These are phyloP conservation scores for Gallinago media DNA, from an alignment of 2,113 vertebrate genomes.

Conservation along the genomic window DNA sequence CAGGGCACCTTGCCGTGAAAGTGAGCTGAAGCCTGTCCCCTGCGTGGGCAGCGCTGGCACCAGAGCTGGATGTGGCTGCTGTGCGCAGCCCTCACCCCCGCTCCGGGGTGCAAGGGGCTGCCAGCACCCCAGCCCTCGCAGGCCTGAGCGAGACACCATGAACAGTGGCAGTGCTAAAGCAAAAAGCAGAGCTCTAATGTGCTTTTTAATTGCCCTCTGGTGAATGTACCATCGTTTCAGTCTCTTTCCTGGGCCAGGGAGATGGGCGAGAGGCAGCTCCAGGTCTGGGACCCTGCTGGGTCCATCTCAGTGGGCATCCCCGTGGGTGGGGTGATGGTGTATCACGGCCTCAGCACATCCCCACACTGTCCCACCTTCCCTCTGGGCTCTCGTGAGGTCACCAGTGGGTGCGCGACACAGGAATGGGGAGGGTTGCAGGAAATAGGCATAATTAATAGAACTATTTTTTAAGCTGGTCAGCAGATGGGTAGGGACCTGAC, in stretches of 20 bases:
- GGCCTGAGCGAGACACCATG: rapidly evolving
- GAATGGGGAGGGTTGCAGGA: background rate
- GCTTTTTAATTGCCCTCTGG: background rate
- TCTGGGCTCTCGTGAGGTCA: background rate
- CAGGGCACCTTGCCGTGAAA: background rate
- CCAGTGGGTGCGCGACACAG: rapidly evolving
- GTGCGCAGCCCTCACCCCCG: background rate
- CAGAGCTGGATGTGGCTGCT: background rate
- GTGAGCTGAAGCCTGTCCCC: background rate
- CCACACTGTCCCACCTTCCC: background rate
- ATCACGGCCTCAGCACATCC: background rate
- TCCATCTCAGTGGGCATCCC: rapidly evolving
- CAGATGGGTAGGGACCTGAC: background rate
- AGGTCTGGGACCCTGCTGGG: background rate
- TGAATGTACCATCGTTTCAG: background rate
- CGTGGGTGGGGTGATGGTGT: background rate
- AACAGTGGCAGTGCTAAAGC: background rate
- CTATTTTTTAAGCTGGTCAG: background rate
- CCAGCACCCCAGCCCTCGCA: rapidly evolving
- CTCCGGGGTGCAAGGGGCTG: rapidly evolving
- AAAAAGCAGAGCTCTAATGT: background rate
- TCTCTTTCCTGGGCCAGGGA: background rate
- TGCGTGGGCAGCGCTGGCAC: rapidly evolving
- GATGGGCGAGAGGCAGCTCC: background rate
- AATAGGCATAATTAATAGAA: background rate